Base-by-base conservation (phyloP, 2,888 invertebrate species). In the Amphipyra berbera region DNA sequence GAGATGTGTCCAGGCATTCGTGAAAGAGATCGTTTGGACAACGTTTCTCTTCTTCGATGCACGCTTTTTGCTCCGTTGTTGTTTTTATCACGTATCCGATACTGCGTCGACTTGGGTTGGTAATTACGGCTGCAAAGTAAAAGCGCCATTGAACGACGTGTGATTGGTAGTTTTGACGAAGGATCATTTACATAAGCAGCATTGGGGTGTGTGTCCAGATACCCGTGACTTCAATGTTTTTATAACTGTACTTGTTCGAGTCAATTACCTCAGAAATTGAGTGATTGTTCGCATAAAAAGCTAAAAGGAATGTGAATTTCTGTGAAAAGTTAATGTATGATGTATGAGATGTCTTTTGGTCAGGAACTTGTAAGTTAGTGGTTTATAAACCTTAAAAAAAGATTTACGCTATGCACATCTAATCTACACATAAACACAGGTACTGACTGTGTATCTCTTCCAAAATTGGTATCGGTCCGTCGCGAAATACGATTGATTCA, bases 1-100 rank as follows among this genome's bases (percentile, higher is more conserved):
- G 79, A 91, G 82, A 75, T 83, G 88, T 90, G 88, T 84, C 86
- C 92, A 94, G 88, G 93, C 93, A 94, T 91, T 93, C 92, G 94
- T 94, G 94, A 93, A 91, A 90, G 89, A 93, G 89, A 89, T 91
- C 87, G 87, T 84, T 84, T 75, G 61, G 82, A 73, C 84, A 83
- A 84, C 85, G 88, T 94, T 94, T 94, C 94, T 93, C 93, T 81
- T 81, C 69, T 63, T 54, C 21, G 59, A 67, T 68, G 55, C 62
- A 68, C 68, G 71, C 64, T 76, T 73, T 75, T 74, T 76, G 61
- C 69, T 40, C 63, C 68, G 71, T 73, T 68, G 64, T 74, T 68
- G 75, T 80, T 68, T 77, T 80, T 74, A 79, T 76, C 68, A 55
- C 47, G 27, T 64, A 62, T 68, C 66, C 66, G 61, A 68, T 68